Conservation (phyloP, 2,888 invertebrate genomes). For the Neoitamus cyanurus region DNA sequence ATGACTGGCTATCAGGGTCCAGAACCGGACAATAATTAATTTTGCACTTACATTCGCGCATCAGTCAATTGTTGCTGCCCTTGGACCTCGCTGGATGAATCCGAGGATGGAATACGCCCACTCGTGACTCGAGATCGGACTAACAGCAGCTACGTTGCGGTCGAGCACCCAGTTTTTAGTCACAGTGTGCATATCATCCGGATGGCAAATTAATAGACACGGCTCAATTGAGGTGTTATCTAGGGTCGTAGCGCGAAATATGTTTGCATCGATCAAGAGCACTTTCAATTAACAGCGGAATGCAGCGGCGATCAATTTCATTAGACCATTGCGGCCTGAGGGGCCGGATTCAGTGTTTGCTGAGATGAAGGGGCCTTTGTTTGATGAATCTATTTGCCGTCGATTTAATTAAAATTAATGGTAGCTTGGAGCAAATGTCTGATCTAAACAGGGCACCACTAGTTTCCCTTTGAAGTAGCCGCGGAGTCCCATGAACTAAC, state of each 20-base stretch:
- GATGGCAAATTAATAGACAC: not conserved
- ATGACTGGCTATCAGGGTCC: not conserved
- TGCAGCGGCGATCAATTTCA: not conserved
- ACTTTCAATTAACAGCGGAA: not conserved
- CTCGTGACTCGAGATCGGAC: not conserved
- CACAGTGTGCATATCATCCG: not conserved
- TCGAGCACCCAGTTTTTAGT: not conserved
- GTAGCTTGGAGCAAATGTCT: not conserved
- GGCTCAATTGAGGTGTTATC: not conserved
- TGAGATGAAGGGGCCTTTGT: too few relatives aligned
- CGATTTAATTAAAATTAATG: not conserved
- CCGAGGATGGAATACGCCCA: not conserved
- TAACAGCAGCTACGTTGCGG: not conserved
- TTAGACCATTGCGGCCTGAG: not conserved
- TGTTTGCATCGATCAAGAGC: not conserved
- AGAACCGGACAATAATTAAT: not conserved
- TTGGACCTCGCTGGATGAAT: not conserved
- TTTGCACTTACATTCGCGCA: not conserved
- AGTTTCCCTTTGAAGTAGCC: too few relatives aligned
- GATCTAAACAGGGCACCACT: too few relatives aligned
- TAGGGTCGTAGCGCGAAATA: not conserved
- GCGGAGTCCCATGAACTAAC: too few relatives aligned
- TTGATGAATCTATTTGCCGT: not conserved
- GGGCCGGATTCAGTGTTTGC: not conserved
- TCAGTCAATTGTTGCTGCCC: slow-evolving; percentile 6